Conservation (phyloP, 2,888 invertebrate genomes). For the Leptothorax acervorum region DNA sequence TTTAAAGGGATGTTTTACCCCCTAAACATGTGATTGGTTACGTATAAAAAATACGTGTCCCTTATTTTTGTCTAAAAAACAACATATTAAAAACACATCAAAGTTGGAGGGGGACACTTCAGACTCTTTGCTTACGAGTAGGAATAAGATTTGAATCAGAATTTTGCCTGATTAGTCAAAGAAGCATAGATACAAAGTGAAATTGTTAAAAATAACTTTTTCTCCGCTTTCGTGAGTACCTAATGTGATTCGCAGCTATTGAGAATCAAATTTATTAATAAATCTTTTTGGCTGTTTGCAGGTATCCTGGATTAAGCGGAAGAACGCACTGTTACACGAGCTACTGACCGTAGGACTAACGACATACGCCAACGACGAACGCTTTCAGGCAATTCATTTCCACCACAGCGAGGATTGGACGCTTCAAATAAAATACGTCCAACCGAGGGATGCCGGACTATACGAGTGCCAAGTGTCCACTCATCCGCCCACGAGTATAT, state of each 20-base stretch:
- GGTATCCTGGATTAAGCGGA: conserved; percentile 95
- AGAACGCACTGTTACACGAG: conserved; percentile 88
- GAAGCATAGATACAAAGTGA: background rate
- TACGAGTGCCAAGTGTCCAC: conserved; percentile 97
- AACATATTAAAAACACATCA: no score
- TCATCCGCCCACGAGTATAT: conserved; percentile 96
- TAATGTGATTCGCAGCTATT: conserved; percentile 9
- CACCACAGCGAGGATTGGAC: conserved; percentile 98
- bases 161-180: background rate
- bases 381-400: conserved; percentile 94
- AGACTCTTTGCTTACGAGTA: no score
- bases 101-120: no score
- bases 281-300: conserved; percentile 82
- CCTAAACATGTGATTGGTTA: no score
- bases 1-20: no score
- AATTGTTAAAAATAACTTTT: conserved; percentile 19
- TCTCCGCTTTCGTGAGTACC: conserved; percentile 5
- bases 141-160: background rate
- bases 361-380: conserved; percentile 95
- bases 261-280: conserved; percentile 55
- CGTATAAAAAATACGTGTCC: no score
- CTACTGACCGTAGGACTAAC: conserved; percentile 94
- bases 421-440: conserved; percentile 95
- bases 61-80: no score
- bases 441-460: conserved; percentile 93